These are phyloP conservation scores for Takifugu bimaculatus DNA, from an alignment of 2,113 vertebrate species.

Conservation along the genomic window DNA sequence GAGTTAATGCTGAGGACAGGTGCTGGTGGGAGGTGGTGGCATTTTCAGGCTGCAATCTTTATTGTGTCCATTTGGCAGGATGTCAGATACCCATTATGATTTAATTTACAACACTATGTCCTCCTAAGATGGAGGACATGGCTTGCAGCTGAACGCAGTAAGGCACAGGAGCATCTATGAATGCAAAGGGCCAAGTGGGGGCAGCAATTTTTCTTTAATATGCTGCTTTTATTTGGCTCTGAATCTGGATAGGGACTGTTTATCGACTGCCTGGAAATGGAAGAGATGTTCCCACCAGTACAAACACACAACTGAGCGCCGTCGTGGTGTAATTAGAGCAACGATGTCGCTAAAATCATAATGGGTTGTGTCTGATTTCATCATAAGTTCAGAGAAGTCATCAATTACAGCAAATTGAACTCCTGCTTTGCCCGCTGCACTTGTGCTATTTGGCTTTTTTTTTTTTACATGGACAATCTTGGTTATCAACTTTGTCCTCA, in stretches of 20 bases:
- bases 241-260: not conserved
- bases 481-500: conserved; percentile 36
- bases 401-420: conserved; percentile 56
- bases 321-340: conserved; percentile 13
- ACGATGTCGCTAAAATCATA: conserved; percentile 20
- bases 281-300: conserved; percentile 29
- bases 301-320: not conserved
- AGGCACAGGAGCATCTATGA: conserved; percentile 27
- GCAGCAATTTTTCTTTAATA: conserved; percentile 25
- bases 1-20: conserved; percentile 52
- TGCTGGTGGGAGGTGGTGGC: conserved; percentile 41
- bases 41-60: conserved; percentile 44
- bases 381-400: conserved; percentile 53
- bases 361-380: conserved; percentile 63
- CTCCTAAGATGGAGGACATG: conserved; percentile 16
- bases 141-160: conserved; percentile 6
- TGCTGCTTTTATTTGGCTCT: conserved; percentile 5
- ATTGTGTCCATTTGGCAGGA: conserved; percentile 55
- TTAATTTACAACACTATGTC: conserved; percentile 42
- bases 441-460: conserved; percentile 28
- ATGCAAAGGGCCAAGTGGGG: conserved; percentile 24
- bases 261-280: not conserved
- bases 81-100: conserved; percentile 50
- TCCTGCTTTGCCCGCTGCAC: conserved; percentile 35
- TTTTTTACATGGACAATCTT: conserved; percentile 28